Evolutionary conservation across 1,140 invertebrate species (phyloP).

Genomic region (Nautilus pompilius): DNA sequence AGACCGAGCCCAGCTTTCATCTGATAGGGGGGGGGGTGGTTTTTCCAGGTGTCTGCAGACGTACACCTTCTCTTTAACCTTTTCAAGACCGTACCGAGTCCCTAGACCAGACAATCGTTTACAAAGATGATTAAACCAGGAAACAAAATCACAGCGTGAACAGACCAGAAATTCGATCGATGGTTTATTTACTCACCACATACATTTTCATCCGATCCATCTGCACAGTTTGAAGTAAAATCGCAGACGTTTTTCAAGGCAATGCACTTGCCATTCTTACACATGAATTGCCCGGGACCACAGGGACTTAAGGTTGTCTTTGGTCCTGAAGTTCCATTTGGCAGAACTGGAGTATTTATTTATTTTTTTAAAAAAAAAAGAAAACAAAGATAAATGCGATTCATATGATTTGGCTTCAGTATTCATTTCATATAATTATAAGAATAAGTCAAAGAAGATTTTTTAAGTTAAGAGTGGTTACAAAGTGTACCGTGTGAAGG

Average conservation of each 20-base stretch:
- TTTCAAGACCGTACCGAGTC: background rate
- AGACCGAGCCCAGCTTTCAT: background rate
- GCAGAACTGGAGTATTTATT: too few species aligned
- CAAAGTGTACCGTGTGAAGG: too few species aligned
- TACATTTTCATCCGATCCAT: conserved; percentile 39
- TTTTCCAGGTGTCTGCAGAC: background rate
- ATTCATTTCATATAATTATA: too few species aligned
- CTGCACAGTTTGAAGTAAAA: conserved; percentile 60
- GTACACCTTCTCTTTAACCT: background rate
- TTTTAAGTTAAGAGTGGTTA: too few species aligned
- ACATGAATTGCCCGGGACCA: conserved; percentile 27
- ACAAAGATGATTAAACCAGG: background rate
- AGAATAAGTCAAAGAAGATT: too few species aligned
- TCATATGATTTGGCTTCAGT: too few species aligned
- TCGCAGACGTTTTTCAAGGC: conserved; percentile 60
- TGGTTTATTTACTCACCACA: conserved; percentile 31
- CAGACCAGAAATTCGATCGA: background rate
- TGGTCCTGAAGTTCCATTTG: conserved; percentile 20
- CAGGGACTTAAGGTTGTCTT: conserved; percentile 34
- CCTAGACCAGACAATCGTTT: background rate
- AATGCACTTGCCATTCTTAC: conserved; percentile 34
- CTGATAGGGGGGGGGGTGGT: background rate
- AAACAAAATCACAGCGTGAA: background rate
- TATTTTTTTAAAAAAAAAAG: too few species aligned
- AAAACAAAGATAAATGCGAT: too few species aligned